Conservation (phyloP, 1,140 invertebrate species). For the Bilobella aurantiaca region DNA sequence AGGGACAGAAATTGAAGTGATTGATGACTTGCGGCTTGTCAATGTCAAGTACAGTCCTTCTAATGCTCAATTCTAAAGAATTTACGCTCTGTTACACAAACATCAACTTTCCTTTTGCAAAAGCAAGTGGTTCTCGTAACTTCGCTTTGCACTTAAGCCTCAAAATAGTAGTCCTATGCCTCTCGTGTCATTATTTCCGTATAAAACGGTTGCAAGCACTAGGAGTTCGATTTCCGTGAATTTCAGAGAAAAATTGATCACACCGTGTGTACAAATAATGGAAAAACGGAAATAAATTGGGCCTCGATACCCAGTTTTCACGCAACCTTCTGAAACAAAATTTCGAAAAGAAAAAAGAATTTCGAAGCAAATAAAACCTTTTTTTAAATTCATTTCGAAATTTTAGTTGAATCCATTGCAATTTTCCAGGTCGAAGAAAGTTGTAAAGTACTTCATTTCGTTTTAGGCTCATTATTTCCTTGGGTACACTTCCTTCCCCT, state of each 20-base stretch:
- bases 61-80: background rate
- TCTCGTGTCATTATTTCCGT: too few relatives aligned
- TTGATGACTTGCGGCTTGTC: slow-evolving; percentile 14
- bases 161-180: too few relatives aligned
- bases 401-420: too few relatives aligned
- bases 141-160: background rate
- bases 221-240: background rate
- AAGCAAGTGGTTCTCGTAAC: background rate
- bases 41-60: slow-evolving; percentile 7
- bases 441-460: background rate
- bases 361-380: too few relatives aligned
- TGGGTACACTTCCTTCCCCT: too few relatives aligned
- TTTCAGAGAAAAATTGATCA: background rate
- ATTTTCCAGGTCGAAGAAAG: too few relatives aligned
- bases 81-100: slow-evolving; percentile 7
- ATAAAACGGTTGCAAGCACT: background rate
- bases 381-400: too few relatives aligned
- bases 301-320: too few relatives aligned
- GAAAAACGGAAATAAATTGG: too few relatives aligned
- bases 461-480: background rate
- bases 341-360: too few relatives aligned
- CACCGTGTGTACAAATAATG: background rate
- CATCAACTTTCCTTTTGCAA: background rate
- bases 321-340: too few relatives aligned
- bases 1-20: slow-evolving; percentile 2